Percentiles rank a stretch among this genome's conserved stretches.
These are phyloP conservation scores for Drosophila diplacantha DNA, from an alignment of 2,888 invertebrate genomes.

Conservation along the genomic window DNA sequence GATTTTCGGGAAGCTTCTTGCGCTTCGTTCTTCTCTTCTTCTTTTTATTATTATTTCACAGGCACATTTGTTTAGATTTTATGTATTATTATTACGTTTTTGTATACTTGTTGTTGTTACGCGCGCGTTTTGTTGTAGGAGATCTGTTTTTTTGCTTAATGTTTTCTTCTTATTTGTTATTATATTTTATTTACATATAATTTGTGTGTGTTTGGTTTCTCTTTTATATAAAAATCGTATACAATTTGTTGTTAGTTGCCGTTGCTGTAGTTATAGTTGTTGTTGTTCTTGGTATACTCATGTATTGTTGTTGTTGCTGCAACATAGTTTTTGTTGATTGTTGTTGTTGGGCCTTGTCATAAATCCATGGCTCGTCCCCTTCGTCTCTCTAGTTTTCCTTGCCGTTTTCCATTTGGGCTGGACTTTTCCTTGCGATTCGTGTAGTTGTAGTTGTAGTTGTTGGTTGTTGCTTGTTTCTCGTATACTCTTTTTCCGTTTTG, in stretches of 20 bases:
- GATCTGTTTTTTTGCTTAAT: slow-evolving; percentile 50
- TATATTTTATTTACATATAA: slow-evolving; percentile 70
- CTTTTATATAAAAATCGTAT: slow-evolving; percentile 28
- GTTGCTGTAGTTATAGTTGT: slow-evolving; percentile 33
- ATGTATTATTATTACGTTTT: slow-evolving; percentile 53
- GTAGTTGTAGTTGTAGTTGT: slow-evolving; percentile 19
- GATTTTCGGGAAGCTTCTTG: slow-evolving; percentile 27
- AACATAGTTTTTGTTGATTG: slow-evolving; percentile 31
- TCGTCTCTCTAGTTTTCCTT: slow-evolving; percentile 21
- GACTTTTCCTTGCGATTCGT: slow-evolving; percentile 19
- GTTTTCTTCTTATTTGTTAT: slow-evolving; percentile 42
- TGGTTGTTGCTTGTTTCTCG: slow-evolving; percentile 46
- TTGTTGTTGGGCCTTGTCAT: slow-evolving; percentile 36
- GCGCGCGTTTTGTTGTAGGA: slow-evolving; percentile 61
- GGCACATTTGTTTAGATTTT: slow-evolving; percentile 72
- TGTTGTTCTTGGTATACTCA: slow-evolving; percentile 51
- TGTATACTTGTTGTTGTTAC: slow-evolving; percentile 64
- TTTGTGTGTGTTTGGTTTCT: slow-evolving; percentile 52
- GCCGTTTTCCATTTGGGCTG: slow-evolving; percentile 3
- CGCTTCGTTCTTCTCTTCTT: slow-evolving; percentile 22
- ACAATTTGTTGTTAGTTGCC: slow-evolving; percentile 29
- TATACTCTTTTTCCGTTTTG: slow-evolving; percentile 58
- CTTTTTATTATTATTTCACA: slow-evolving; percentile 64
- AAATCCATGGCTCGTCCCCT: slow-evolving; percentile 44
- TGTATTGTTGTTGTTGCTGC: slow-evolving; percentile 41